Percentiles rank a stretch among this genome's conserved stretches.
Conservation (phyloP, 1,140 invertebrate genomes). For the Dryas iulia region DNA sequence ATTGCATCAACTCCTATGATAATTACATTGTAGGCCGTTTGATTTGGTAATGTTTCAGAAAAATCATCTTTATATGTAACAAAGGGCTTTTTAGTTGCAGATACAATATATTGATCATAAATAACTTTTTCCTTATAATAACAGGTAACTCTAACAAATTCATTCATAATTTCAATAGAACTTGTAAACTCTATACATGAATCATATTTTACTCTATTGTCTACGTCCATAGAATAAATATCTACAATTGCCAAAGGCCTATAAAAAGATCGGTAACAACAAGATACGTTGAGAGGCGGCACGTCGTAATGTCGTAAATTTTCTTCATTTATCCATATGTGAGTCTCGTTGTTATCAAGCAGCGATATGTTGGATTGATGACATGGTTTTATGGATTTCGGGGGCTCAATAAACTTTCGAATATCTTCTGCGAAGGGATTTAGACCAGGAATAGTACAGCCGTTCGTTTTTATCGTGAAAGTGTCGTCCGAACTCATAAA, state of each 20-base stretch:
- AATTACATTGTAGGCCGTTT: conserved; percentile 83
- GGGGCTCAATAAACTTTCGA: conserved; percentile 68
- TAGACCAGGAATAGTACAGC: conserved; percentile 90
- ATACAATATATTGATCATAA: conserved; percentile 86
- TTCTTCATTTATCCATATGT: conserved; percentile 79
- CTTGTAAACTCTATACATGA: conserved; percentile 69
- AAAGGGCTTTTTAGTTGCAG: conserved; percentile 77
- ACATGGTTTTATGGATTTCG: conserved; percentile 62
- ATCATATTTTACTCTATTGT: conserved; percentile 70
- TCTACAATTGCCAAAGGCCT: conserved; percentile 73
- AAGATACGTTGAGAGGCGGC: conserved; percentile 68
- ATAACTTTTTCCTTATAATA: conserved; percentile 70
- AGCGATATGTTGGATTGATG: conserved; percentile 70
- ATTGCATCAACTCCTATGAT: conserved; percentile 93
- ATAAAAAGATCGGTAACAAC: conserved; percentile 84
- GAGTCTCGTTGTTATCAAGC: conserved; percentile 83
- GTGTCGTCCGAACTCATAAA: conserved; percentile 38
- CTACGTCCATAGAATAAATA: conserved; percentile 58
- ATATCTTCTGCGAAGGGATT: conserved; percentile 84
- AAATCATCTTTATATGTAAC: conserved; percentile 34
- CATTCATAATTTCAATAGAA: conserved; percentile 72
- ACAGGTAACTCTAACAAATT: conserved; percentile 85
- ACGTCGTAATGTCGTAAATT: conserved; percentile 81
- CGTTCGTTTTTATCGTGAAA: conserved; percentile 85
- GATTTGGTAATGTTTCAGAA: conserved; percentile 27